A percentile compares a stretch with the other conserved stretches of the same genome.
phyloP scores from a whole-genome alignment of 2,888 invertebrate genomes.

The Lasioglossum leucozonium region DNA sequence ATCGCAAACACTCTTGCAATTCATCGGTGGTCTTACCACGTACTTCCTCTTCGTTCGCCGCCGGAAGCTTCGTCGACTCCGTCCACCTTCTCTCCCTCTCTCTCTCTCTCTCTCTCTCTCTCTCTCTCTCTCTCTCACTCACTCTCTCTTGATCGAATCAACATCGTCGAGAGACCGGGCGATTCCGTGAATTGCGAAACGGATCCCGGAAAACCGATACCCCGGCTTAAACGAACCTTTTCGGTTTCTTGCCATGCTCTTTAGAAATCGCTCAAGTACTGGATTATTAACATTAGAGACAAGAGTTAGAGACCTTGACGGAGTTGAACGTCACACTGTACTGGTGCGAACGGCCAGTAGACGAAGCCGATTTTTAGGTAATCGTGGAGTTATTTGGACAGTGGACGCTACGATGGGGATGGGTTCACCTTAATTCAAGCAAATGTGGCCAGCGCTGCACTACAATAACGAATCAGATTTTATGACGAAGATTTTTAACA shows the following conservation, averaged over 20 bases:
- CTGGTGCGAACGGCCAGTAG: no score
- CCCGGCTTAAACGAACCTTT: background rate
- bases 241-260: background rate
- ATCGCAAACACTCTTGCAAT: conserved; percentile 39
- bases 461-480: no score
- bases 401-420: no score
- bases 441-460: no score
- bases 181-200: background rate
- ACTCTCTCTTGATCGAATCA: conserved; percentile 2
- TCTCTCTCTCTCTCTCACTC: background rate
- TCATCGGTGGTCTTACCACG: conserved; percentile 38
- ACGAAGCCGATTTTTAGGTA: no score
- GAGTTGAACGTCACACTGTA: no score
- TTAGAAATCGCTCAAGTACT: background rate
- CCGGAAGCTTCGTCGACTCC: background rate
- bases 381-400: no score
- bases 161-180: background rate
- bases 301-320: no score
- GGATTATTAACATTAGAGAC: no score
- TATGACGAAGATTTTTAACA: no score
- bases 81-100: background rate
- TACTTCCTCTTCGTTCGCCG: conserved; percentile 13
- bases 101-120: background rate
- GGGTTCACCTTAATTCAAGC: no score
- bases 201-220: background rate